Conservation (phyloP, 2,888 invertebrate genomes). For the Calameuta filiformis region DNA sequence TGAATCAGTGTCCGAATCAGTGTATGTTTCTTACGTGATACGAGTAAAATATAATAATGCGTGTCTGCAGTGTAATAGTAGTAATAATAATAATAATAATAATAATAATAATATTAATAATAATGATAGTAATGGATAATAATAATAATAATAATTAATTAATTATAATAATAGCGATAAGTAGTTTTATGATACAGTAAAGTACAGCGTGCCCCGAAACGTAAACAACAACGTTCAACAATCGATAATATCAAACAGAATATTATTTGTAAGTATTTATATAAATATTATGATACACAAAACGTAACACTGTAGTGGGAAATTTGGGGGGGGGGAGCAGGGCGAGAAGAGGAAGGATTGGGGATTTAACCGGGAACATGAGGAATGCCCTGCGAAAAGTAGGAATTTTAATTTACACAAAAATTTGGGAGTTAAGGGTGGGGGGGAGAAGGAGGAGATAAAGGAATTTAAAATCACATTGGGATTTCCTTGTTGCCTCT, state of each 20-base stretch:
- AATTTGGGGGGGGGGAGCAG: constrained; percentile 10
- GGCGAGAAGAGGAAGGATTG: background rate
- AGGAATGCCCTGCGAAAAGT: constrained; percentile 48
- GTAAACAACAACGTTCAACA: constrained; percentile 65
- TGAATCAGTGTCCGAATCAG: constrained; percentile 20
- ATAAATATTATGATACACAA: constrained; percentile 62
- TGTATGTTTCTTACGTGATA: constrained; percentile 11
- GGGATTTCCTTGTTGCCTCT: background rate
- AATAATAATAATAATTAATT: constrained; percentile 30
- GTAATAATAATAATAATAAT: constrained; percentile 18
- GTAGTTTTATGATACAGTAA: constrained; percentile 59
- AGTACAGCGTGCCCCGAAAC: constrained; percentile 64
- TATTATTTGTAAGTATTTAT: constrained; percentile 46
- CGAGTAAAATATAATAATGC: constrained; percentile 31
- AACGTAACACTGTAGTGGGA: constrained; percentile 54
- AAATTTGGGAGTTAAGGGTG: background rate
- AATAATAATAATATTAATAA: too few relatives aligned
- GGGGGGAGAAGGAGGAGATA: background rate
- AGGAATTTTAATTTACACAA: constrained; percentile 31
- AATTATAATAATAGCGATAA: constrained; percentile 28
- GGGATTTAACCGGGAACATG: background rate
- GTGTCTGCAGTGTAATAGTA: constrained; percentile 15
- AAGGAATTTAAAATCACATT: background rate
- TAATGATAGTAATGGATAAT: constrained; percentile 27
- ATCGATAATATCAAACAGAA: constrained; percentile 65